phyloP scores from a whole-genome alignment of 2,888 invertebrate species.

The Stenotaenia linearis region DNA sequence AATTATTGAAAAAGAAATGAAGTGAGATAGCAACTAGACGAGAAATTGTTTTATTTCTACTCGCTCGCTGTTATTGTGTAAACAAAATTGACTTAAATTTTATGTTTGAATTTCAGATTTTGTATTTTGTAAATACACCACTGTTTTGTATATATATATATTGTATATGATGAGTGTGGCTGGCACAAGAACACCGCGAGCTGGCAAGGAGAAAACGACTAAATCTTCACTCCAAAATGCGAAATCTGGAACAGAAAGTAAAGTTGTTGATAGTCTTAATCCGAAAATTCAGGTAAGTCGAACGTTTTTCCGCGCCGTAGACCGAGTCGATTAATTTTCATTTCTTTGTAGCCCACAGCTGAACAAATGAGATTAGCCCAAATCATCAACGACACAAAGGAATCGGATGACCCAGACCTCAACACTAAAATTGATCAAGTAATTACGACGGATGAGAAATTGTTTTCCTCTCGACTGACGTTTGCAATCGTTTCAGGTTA shows the following conservation, averaged over 20 bases:
- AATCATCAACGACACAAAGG: constrained; percentile 64
- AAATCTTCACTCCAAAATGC: constrained; percentile 37
- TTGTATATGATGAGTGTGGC: constrained; percentile 45
- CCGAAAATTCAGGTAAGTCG: constrained; percentile 53
- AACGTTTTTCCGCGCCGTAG: too few species aligned
- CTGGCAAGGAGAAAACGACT: constrained; percentile 41
- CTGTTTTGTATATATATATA: constrained; percentile 44
- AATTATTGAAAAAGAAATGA: neutral
- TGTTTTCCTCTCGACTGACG: too few species aligned
- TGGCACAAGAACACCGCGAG: constrained; percentile 44
- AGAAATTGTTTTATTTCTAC: neutral
- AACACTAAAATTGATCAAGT: constrained; percentile 65
- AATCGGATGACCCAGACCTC: constrained; percentile 56
- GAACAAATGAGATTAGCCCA: constrained; percentile 79
- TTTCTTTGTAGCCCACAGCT: constrained; percentile 61
- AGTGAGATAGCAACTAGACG: neutral
- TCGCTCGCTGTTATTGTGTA: neutral
- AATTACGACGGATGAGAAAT: neutral
- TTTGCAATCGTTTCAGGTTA: constrained; percentile 54
- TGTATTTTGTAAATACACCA: constrained; percentile 41
- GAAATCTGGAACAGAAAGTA: constrained; percentile 30
- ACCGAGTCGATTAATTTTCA: too few species aligned
- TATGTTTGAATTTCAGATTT: constrained; percentile 39
- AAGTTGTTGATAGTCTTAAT: constrained; percentile 48
- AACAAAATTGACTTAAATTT: neutral